phyloP scores from a whole-genome alignment of 2,888 invertebrate genomes.

The Thymelicus acteon region DNA sequence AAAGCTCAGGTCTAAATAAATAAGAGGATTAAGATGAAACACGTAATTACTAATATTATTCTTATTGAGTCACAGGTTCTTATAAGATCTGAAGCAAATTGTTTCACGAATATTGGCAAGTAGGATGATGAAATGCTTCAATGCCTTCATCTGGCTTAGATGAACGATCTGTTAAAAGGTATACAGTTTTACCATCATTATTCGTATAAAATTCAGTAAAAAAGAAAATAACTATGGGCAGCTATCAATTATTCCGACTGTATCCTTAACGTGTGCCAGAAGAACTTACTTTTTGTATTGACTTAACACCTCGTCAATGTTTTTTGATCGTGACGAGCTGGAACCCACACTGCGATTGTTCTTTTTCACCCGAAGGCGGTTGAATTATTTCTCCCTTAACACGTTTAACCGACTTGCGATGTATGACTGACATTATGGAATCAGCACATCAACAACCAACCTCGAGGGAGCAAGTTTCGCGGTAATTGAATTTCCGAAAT shows the following conservation, averaged over 20 bases:
- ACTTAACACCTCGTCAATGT: slow-evolving; percentile 44
- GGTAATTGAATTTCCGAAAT: slow-evolving; percentile 62
- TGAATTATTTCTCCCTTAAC: slow-evolving; percentile 62
- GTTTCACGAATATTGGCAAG: no score
- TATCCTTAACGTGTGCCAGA: slow-evolving; percentile 13
- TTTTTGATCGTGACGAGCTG: slow-evolving; percentile 44
- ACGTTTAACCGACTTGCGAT: slow-evolving; percentile 62
- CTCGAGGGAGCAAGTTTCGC: slow-evolving; percentile 56
- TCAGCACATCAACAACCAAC: slow-evolving; percentile 62
- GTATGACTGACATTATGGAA: slow-evolving; percentile 66
- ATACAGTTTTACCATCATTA: slow-evolving; percentile 1
- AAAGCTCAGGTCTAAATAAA: no score
- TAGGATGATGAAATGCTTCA: no score
- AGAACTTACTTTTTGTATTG: slow-evolving; percentile 34
- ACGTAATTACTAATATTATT: no score
- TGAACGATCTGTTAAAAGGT: background rate
- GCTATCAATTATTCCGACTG: slow-evolving; percentile 32
- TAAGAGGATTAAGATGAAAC: no score
- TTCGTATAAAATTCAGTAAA: background rate
- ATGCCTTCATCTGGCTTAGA: no score
- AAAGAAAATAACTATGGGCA: background rate
- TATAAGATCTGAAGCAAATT: no score
- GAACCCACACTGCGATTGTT: slow-evolving; percentile 41
- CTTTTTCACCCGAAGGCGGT: slow-evolving; percentile 47
- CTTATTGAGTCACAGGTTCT: no score